Percentiles rank a stretch among this genome's conserved stretches.
phyloP scores from a whole-genome alignment of 1,140 invertebrate species.

The fruit fly (Drosophila melanogaster) region DNA sequence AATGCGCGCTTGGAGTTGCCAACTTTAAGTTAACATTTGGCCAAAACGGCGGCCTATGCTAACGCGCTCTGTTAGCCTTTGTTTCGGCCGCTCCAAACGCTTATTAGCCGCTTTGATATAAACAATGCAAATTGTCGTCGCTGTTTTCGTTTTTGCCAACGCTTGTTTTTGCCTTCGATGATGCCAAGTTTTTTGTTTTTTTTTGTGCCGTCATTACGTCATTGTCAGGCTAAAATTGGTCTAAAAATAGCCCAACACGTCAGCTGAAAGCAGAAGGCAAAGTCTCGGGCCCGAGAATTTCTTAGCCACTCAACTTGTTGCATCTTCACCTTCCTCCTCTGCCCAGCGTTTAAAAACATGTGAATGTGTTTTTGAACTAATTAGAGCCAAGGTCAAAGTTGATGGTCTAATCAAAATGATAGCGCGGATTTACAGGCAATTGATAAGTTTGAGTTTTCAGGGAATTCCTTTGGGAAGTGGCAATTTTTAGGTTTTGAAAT shows the following conservation, averaged over 20 bases:
- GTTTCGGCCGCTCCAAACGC: conserved; percentile 1
- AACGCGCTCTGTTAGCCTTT: conserved; percentile 9
- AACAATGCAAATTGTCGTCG: conserved; percentile 71
- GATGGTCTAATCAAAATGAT: not conserved
- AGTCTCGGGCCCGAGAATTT: conserved; percentile 39
- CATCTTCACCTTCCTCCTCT: conserved; percentile 3
- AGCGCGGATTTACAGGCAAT: conserved; percentile 5
- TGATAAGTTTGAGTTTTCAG: conserved; percentile 8
- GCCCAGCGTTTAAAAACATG: too few relatives aligned
- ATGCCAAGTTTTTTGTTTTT: conserved; percentile 52
- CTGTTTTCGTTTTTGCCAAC: conserved; percentile 25
- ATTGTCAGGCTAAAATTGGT: conserved; percentile 73
- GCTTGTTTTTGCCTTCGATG: conserved; percentile 32
- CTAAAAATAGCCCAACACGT: conserved; percentile 81
- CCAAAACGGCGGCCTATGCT: conserved; percentile 1
- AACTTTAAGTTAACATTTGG: conserved; percentile 16
- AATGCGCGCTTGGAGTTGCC: conserved; percentile 1
- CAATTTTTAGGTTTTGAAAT: too few relatives aligned
- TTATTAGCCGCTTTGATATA: conserved; percentile 67
- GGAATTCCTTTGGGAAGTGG: not conserved
- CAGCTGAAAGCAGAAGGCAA: conserved; percentile 61
- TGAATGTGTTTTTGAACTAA: conserved; percentile 51
- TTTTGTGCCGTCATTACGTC: conserved; percentile 68
- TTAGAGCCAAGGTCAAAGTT: conserved; percentile 57
- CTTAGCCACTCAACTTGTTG: conserved; percentile 44